Conservation (phyloP, 1,140 invertebrate species). For the Anastrepha ludens region DNA sequence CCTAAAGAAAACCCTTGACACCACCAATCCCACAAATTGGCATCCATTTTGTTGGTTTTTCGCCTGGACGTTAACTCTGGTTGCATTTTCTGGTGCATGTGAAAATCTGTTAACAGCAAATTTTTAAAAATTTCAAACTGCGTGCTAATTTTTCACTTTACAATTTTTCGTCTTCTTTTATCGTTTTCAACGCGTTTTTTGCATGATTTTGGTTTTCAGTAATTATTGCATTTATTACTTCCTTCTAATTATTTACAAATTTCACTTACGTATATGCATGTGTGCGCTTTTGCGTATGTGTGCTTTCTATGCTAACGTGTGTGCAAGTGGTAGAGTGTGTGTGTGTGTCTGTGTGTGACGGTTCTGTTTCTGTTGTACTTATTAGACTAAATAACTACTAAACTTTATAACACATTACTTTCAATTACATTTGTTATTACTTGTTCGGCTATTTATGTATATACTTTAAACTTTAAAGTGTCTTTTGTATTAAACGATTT, state of each 20-base stretch:
- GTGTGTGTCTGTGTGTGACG: not conserved
- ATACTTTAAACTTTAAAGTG: conserved; percentile 26
- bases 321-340: not conserved
- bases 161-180: conserved; percentile 18
- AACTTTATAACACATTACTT: conserved; percentile 41
- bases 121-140: too few relatives aligned
- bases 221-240: not conserved
- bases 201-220: not conserved
- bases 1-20: not conserved
- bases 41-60: not conserved
- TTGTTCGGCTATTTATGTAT: conserved; percentile 4
- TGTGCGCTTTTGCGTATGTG: not conserved
- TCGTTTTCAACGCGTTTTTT: conserved; percentile 2
- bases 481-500: conserved; percentile 26
- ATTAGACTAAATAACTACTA: conserved; percentile 45
- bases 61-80: not conserved
- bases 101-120: too few relatives aligned
- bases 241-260: conserved; percentile 22
- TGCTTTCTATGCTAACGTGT: conserved; percentile 4
- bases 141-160: not conserved
- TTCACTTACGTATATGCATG: conserved; percentile 6
- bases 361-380: conserved; percentile 36
- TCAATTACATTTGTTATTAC: conserved; percentile 26
- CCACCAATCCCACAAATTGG: not conserved
- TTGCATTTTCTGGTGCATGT: not conserved